Percentiles rank a stretch among this genome's conserved stretches.
These are phyloP conservation scores for Ammodytes marinus DNA, from an alignment of 2,113 vertebrate genomes.

Conservation along the genomic window DNA sequence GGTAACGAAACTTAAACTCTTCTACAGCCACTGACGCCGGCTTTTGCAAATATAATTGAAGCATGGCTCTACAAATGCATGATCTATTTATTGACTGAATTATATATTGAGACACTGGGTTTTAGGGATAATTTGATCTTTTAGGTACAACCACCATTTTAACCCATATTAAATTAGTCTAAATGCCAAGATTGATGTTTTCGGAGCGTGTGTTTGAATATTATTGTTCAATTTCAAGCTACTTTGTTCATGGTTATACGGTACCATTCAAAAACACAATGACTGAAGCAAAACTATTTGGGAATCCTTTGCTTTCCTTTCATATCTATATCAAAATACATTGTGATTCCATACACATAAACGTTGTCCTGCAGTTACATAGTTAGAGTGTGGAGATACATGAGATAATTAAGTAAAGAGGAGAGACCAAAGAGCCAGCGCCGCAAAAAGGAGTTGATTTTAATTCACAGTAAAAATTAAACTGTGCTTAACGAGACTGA, in stretches of 20 bases:
- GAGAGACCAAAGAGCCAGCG: not conserved
- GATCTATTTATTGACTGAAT: not conserved
- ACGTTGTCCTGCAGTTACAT: not conserved
- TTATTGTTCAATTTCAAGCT: not conserved
- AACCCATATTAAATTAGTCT: not conserved
- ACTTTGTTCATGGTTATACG: not conserved
- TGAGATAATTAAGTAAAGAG: not conserved
- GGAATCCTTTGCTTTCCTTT: not conserved
- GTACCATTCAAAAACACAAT: not conserved
- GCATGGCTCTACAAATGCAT: not conserved
- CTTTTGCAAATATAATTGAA: not conserved
- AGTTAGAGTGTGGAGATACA: not conserved
- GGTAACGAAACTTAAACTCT: not conserved
- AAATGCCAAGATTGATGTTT: not conserved
- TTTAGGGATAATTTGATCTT: not conserved
- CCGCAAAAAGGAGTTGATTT: not conserved
- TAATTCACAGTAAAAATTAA: not conserved
- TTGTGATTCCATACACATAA: not conserved
- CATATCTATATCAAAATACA: not conserved
- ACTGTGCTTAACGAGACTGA: too few relatives aligned
- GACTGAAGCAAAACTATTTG: not conserved
- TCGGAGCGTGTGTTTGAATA: too few relatives aligned
- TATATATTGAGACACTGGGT: not conserved
- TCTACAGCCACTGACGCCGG: not conserved
- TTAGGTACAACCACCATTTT: not conserved